These are phyloP conservation scores for Penaeus monodon DNA, from an alignment of 2,888 invertebrate species.

Conservation along the genomic window DNA sequence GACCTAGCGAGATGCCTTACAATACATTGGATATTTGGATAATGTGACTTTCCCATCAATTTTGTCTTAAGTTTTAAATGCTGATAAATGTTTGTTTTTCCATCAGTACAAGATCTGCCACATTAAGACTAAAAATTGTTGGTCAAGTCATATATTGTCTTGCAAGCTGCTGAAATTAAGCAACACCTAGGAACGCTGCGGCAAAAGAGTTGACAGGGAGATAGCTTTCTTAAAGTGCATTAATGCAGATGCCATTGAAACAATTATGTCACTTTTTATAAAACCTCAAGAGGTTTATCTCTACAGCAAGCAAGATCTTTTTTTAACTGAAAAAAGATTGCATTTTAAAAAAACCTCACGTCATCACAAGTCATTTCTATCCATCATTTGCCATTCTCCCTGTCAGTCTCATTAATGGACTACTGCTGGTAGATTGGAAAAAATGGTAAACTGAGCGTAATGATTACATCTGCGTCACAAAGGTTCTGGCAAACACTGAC, in stretches of 20 bases:
- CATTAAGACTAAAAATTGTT: slow-evolving; percentile 45
- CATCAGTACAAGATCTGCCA: slow-evolving; percentile 19
- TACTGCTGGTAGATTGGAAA: slow-evolving; percentile 46
- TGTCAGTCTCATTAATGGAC: slow-evolving; percentile 49
- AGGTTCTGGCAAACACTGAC: slow-evolving; percentile 50
- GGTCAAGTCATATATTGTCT: slow-evolving; percentile 57
- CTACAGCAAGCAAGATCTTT: neutral
- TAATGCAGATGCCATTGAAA: slow-evolving; percentile 27
- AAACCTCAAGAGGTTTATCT: no score
- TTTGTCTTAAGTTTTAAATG: slow-evolving; percentile 31
- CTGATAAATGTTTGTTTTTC: slow-evolving; percentile 24
- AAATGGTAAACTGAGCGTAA: slow-evolving; percentile 58
- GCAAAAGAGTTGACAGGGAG: slow-evolving; percentile 56
- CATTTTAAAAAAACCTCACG: no score
- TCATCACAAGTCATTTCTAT: neutral
- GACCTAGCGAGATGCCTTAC: slow-evolving; percentile 57
- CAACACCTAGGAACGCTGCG: slow-evolving; percentile 62
- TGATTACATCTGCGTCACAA: slow-evolving; percentile 59
- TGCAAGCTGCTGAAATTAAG: slow-evolving; percentile 59
- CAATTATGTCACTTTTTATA: no score
- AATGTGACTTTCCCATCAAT: slow-evolving; percentile 52
- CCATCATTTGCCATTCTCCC: slow-evolving; percentile 45
- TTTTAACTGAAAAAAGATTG: neutral
- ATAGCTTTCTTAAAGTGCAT: slow-evolving; percentile 49
- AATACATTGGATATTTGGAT: slow-evolving; percentile 52